Conservation (phyloP, 1,140 invertebrate genomes). For the Physella acuta region DNA sequence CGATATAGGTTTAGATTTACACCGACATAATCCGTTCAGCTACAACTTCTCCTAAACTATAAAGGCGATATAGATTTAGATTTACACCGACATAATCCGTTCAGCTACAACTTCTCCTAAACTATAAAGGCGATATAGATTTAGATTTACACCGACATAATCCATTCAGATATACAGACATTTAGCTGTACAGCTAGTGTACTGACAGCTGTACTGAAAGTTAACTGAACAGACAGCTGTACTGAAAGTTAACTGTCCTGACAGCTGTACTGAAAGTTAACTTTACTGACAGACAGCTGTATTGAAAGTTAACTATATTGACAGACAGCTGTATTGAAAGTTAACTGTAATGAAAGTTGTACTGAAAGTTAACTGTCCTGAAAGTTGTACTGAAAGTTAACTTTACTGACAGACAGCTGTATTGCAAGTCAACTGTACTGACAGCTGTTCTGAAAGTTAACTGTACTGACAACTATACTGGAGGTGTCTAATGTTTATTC, state of each 20-base stretch:
- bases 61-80: no score
- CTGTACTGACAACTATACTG: no score
- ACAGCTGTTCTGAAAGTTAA: no score
- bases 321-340: background rate
- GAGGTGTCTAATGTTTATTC: no score
- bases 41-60: no score
- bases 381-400: background rate
- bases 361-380: background rate
- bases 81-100: no score
- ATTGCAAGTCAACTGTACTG: no score
- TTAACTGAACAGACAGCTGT: background rate
- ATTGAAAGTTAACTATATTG: background rate
- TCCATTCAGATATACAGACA: background rate
- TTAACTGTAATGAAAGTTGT: background rate
- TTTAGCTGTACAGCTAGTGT: background rate
- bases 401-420: background rate
- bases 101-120: no score
- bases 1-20: no score
- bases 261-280: background rate
- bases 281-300: background rate
- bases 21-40: no score
- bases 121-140: no score
- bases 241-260: background rate
- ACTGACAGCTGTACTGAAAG: background rate
- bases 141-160: no score